Percentiles rank a stretch among this genome's conserved stretches.
Evolutionary conservation across 2,888 invertebrate species (phyloP).

Genomic region (Ormia ochracea): DNA sequence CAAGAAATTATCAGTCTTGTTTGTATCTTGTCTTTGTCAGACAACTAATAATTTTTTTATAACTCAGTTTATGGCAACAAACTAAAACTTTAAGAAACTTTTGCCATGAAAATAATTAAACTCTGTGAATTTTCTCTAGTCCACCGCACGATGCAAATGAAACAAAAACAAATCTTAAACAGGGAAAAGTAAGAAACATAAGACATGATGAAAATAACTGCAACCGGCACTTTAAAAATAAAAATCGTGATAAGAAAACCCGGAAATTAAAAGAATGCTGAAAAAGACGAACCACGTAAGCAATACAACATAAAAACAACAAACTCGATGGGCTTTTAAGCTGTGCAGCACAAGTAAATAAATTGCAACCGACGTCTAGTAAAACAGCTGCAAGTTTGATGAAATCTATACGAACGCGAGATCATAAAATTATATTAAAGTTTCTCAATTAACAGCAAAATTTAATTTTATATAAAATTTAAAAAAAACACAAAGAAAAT

Average conservation of each 20-base stretch:
- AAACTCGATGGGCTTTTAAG: not conserved
- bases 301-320: not conserved
- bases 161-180: not conserved
- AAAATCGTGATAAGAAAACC: conserved; percentile 53
- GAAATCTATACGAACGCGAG: conserved; percentile 11
- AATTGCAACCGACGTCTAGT: not conserved
- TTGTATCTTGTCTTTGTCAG: no score
- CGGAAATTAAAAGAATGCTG: conserved; percentile 19
- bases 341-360: not conserved
- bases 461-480: not conserved
- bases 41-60: no score
- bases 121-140: no score
- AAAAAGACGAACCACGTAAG: not conserved
- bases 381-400: not conserved
- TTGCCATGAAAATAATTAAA: no score
- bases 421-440: conserved; percentile 30
- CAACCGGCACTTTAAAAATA: conserved; percentile 6
- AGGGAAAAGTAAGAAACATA: not conserved
- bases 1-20: no score
- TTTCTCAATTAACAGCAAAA: conserved; percentile 7
- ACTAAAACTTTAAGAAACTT: no score
- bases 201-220: conserved; percentile 21
- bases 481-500: not conserved
- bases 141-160: not conserved
- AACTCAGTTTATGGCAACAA: no score